A percentile compares a stretch with the other conserved stretches of the same genome.
Conservation (phyloP, 2,797 vertebrate genomes). For the Tamandua tetradactyla region DNA sequence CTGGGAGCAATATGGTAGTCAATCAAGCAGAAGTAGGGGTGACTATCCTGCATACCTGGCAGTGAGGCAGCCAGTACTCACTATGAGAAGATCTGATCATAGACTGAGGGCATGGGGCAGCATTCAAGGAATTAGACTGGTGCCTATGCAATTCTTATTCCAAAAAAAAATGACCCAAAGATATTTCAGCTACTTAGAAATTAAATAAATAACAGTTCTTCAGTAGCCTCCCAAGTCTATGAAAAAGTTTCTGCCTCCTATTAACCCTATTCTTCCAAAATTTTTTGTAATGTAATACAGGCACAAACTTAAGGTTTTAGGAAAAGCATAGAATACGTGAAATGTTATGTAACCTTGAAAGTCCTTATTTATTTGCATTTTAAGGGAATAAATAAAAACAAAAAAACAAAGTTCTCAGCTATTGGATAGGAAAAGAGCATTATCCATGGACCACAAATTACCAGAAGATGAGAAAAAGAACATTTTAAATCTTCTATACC, state of each 20-base stretch:
- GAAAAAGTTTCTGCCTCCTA: neutral
- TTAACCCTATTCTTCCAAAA: neutral
- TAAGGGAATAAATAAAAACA: neutral
- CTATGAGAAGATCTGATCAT: neutral
- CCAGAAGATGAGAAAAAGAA: neutral
- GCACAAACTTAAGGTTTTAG: neutral
- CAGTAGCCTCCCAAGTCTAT: neutral
- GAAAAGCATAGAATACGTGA: neutral
- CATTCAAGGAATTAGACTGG: neutral
- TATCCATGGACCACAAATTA: neutral
- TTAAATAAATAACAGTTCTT: neutral
- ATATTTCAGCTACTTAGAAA: neutral
- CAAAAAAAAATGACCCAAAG: conserved; percentile 32
- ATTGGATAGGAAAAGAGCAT: neutral
- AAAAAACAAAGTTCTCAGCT: neutral
- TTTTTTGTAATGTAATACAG: neutral
- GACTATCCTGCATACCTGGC: neutral
- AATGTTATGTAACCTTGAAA: neutral
- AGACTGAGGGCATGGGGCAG: too few relatives aligned
- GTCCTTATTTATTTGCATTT: neutral
- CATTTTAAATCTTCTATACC: neutral
- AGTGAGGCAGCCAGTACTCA: neutral
- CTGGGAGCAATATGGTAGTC: neutral
- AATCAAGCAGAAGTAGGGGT: neutral
- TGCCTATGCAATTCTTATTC: neutral